Percentiles rank a stretch among this genome's conserved stretches.
Evolutionary conservation across 2,113 vertebrate genomes (phyloP).

Genomic region (Macquaria ambigua): DNA sequence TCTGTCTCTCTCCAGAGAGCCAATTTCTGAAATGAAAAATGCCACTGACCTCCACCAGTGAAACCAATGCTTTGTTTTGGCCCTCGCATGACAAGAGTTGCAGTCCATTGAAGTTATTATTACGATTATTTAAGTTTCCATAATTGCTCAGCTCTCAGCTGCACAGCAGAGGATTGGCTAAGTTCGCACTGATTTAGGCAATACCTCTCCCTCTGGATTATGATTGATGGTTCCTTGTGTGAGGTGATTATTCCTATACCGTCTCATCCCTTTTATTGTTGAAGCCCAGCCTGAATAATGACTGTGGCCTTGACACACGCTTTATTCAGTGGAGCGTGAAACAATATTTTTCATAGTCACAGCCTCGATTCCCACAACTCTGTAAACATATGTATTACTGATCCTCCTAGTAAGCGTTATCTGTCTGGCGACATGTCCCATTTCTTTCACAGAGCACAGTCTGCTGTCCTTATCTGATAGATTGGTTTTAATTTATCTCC

Average conservation of each 20-base stretch:
- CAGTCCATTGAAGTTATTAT: slow-evolving; percentile 49
- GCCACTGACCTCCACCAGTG: slow-evolving; percentile 42
- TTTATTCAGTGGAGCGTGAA: slow-evolving; percentile 40
- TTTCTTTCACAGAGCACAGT: slow-evolving; percentile 9
- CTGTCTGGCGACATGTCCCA: slow-evolving; percentile 25
- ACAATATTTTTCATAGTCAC: slow-evolving; percentile 45
- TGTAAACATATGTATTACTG: slow-evolving; percentile 47
- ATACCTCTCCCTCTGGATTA: slow-evolving; percentile 5
- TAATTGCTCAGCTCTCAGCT: slow-evolving; percentile 22
- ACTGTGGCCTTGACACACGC: slow-evolving; percentile 22
- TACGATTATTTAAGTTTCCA: slow-evolving; percentile 40
- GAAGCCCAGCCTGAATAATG: slow-evolving; percentile 47
- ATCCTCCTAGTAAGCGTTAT: slow-evolving; percentile 21
- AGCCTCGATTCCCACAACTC: slow-evolving; percentile 18
- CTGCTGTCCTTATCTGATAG: slow-evolving; percentile 41
- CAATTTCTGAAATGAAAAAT: slow-evolving; percentile 31
- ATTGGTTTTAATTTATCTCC: slow-evolving; percentile 62
- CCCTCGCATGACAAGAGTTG: not conserved
- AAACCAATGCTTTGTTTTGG: slow-evolving; percentile 57
- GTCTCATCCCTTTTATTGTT: slow-evolving; percentile 44
- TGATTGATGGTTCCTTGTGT: slow-evolving; percentile 52
- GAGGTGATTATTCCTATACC: slow-evolving; percentile 53
- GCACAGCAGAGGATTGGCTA: not conserved
- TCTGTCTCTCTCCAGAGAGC: not conserved
- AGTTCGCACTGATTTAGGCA: slow-evolving; percentile 14